Base-by-base conservation (phyloP, 2,797 vertebrate species). In the Eremophila alpestris region DNA sequence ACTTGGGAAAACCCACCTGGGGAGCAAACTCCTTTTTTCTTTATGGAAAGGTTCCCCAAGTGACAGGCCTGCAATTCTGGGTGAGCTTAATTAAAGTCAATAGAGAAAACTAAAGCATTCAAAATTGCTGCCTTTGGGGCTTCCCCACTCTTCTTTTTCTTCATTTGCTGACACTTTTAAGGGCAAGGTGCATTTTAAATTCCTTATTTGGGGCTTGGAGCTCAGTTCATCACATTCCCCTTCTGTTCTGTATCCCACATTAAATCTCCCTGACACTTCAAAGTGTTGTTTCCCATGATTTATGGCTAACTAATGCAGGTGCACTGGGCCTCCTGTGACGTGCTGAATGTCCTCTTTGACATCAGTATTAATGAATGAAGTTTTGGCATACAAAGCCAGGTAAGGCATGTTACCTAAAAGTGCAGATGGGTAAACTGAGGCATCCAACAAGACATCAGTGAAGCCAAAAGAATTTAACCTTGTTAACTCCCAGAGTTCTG, bases 51-150 rank as follows among this genome's bases (percentile, higher is more conserved):
- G 97, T 95, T 97, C 96, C 96, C 97, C 94, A 86, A 92, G 97
- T 95, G 98, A 98, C 98, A 98, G 97, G 97, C 97, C 96, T 97
- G 96, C 97, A 96, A 92, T 96, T 89, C 97, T 93, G 97, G 97
- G 95, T 97, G 93, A 97, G 97, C 97, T 98, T 98, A 98, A 98
- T 98, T 98, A 98, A 97, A 97, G 97, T 97, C 97, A 97, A 96
- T 97, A 97, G 97, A 97, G 96, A 95, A 96, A 97, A 97, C 91
- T 94, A 96, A 95, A 97, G 83, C 96, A 95, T 97, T 97, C 96
- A 96, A 97, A 95, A 97, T 97, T 87, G 92, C 89, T 96, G 85
- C 92, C 40, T 95, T 96, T 94, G 96, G 97, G 97, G 95, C 95
- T 96, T 92, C 91, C 93, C 74, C 27, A 8, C 89, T 87, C 93